Conservation (phyloP, 2,888 invertebrate species). For the Acanthosepion pharaonis region DNA sequence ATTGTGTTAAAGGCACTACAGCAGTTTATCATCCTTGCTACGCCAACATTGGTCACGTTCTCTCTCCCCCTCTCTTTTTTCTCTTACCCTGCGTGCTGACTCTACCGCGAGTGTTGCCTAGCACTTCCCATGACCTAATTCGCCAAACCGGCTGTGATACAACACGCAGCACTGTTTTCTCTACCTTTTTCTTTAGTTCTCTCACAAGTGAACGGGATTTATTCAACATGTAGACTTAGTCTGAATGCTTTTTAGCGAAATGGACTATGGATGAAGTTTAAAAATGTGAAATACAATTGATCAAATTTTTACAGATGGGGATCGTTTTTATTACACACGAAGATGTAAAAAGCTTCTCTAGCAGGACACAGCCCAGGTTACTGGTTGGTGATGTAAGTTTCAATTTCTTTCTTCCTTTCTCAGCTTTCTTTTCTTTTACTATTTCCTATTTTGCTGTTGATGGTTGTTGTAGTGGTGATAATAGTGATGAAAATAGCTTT, state of each 20-base stretch:
- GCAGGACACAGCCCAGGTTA: not conserved
- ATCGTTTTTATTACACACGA: constrained; percentile 45
- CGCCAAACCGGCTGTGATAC: not conserved
- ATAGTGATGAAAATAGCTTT: not conserved
- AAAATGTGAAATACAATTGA: not conserved
- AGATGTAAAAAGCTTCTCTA: constrained; percentile 34
- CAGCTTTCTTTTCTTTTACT: not conserved
- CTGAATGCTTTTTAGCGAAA: not conserved
- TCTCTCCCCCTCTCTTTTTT: not conserved
- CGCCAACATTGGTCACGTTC: not conserved
- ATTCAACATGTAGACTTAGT: not conserved
- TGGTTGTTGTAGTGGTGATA: not conserved
- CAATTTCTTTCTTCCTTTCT: not conserved
- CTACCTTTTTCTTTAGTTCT: not conserved
- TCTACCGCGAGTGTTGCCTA: not conserved
- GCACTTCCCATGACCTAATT: not conserved
- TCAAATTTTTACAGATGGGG: constrained; percentile 39
- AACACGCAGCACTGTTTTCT: not conserved
- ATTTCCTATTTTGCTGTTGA: not conserved
- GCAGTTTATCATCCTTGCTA: not conserved
- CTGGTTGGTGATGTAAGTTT: constrained; percentile 46
- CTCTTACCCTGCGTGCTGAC: not conserved
- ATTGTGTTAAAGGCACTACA: not conserved
- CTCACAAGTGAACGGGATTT: not conserved
- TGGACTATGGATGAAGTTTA: not conserved